Evolutionary conservation across 1,140 invertebrate species (phyloP), one percentile per base, ranked within the genome.

Genomic region (Aphelinus certus): DNA sequence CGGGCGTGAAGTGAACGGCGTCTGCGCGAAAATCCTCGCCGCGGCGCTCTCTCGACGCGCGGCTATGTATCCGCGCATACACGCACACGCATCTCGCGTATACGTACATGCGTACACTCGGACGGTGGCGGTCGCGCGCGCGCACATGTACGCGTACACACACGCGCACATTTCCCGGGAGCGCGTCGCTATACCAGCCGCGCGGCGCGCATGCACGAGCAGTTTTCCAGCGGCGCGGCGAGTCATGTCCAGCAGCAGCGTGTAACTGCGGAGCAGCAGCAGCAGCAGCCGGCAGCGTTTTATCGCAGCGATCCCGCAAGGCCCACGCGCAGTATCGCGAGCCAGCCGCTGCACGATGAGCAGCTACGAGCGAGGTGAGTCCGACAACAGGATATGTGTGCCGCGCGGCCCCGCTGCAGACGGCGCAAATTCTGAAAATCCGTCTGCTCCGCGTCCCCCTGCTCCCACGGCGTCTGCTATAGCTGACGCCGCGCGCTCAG

Each of bases 401-500:
- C 0, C 5, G 9, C 10, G 7, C 26, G n/a, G 51, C 10, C 10
- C 7, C 42, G 5, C 26, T 3, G 3, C 62, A 58, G 62, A 61
- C 48, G 62, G 55, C 42, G 42, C 61, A 70, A 61, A 77, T 53
- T 46, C 1, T 64, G 79, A 85, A 87, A 87, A 82, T 79, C 85
- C 84, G 85, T 87, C 85, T 87, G 85, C 85, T 86, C 80, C 81
- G 85, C 85, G 85, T 86, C 84, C 53, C 53, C 46, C 61, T 1
- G 43, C 9, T 26, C 42, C 66, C 66, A 87, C 86, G 85, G 84
- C 85, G 85, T 86, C 85, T 86, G 85, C 85, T 87, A 87, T 26
- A 83, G 78, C 77, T 81, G 80, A 84, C 80, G 81, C 82, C 78
- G 82, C 79, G 9, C 10, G 45, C 47, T 47, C 69, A 26, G 1